Evolutionary conservation across 2,113 vertebrate species (phyloP), one percentile per base, ranked within the genome.

Genomic region (Colistium nudipinnis): DNA sequence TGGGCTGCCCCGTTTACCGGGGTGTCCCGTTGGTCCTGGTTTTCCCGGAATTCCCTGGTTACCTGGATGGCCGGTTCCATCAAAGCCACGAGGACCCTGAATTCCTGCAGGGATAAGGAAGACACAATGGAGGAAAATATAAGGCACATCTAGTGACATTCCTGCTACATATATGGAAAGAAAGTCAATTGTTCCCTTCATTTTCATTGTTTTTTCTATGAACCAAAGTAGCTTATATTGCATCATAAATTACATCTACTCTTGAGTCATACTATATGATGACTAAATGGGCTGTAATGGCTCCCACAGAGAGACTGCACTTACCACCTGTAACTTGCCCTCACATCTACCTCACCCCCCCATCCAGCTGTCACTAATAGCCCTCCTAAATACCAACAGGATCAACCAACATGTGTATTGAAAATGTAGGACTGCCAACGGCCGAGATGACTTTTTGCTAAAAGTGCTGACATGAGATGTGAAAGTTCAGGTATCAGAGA

Each of bases 11-110:
- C 81, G 82, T 75, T 93, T 94, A 17, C 94, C 94, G 8, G 90
- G 80, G 30, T 78, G 71, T 25, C 94, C 93, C 0, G 85, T 78
- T 1, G 71, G 62, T 8, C 92, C 94, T 19, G 87, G 78, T 68
- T 93, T 92, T 6, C 94, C 94, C 3, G 91, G 86, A 39, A 82
- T 82, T 48, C 94, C 94, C n/a, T 90, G 78, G 52, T 81, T 82
- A 4, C 94, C 94, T 17, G 84, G 85, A 35, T 88, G 70, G 25
- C 93, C 92, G 9, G 89, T 73, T 48, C 94, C 93, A 76, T 92
- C 91, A 2, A 84, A 88, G 17, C 94, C 94, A 31, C 81, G 89
- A 4, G 85, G 86, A 20, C 94, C 94, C 38, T 89, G 90, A 9
- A 88, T 75, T 17, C 94, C 94, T 94, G 74, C 12, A 47, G 39